Percentiles rank a stretch among this genome's conserved stretches.
phyloP scores from a whole-genome alignment of 2,888 invertebrate species.

The Aquatica leii region DNA sequence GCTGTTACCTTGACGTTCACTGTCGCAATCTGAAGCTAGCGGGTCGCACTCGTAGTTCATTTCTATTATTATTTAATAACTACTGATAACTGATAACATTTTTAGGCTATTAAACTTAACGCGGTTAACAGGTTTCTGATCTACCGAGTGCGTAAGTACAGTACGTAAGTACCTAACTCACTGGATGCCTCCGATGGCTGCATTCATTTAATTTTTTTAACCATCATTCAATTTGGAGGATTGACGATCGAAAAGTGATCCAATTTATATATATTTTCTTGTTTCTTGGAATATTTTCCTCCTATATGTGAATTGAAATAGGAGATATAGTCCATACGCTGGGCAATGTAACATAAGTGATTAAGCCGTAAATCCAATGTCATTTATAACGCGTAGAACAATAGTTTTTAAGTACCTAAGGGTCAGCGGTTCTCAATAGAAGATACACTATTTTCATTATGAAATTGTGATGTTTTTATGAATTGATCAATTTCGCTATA shows the following conservation, averaged over 20 bases:
- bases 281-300: no score
- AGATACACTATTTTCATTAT: no score
- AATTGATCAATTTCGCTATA: no score
- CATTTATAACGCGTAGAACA: no score
- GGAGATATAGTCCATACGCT: no score
- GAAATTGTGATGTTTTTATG: no score
- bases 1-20: constrained; percentile 1
- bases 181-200: neutral
- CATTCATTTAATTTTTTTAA: neutral
- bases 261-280: neutral
- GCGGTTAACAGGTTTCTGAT: constrained; percentile 2
- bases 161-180: neutral
- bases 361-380: no score
- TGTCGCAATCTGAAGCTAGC: neutral
- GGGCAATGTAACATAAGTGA: no score
- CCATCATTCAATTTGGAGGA: neutral
- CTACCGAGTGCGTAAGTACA: neutral
- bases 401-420: no score
- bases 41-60: neutral
- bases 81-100: neutral
- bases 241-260: neutral
- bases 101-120: neutral
- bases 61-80: neutral
- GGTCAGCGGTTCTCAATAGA: no score
- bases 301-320: neutral